Conservation (phyloP, 2,888 invertebrate genomes). For the Scotopteryx bipunctaria region DNA sequence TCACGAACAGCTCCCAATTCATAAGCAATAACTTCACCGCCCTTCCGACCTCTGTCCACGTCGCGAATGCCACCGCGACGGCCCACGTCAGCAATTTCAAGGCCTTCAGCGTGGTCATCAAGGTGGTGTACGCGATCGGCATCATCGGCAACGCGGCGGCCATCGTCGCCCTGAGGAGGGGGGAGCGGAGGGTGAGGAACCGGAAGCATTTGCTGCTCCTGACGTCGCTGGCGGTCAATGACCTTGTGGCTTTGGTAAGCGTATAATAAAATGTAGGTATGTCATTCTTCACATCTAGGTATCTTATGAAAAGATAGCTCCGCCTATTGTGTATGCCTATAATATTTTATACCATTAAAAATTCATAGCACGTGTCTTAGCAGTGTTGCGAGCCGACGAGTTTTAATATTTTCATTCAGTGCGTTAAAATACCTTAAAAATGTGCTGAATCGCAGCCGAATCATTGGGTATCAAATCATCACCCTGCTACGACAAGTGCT, state of each 20-base stretch:
- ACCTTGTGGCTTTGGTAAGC: slow-evolving; percentile 86
- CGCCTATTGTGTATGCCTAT: too few relatives aligned
- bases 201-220: slow-evolving; percentile 91
- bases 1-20: slow-evolving; percentile 27
- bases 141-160: slow-evolving; percentile 91
- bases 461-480: too few relatives aligned
- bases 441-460: too few relatives aligned
- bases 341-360: too few relatives aligned
- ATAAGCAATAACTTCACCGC: too few relatives aligned
- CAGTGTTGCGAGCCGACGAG: too few relatives aligned
- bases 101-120: slow-evolving; percentile 62
- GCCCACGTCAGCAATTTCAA: slow-evolving; percentile 22
- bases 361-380: neutral
- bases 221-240: slow-evolving; percentile 90
- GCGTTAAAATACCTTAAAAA: too few relatives aligned
- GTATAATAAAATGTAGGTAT: too few relatives aligned
- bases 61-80: slow-evolving; percentile 5
- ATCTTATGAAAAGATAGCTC: too few relatives aligned
- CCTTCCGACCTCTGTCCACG: too few relatives aligned
- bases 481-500: neutral
- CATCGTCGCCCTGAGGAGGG: slow-evolving; percentile 87
- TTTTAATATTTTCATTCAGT: too few relatives aligned
- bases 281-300: too few relatives aligned
- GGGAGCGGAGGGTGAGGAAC: slow-evolving; percentile 88
- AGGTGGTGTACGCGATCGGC: slow-evolving; percentile 85